phyloP scores from a whole-genome alignment of 2,888 invertebrate species.

The Anorthoa munda region DNA sequence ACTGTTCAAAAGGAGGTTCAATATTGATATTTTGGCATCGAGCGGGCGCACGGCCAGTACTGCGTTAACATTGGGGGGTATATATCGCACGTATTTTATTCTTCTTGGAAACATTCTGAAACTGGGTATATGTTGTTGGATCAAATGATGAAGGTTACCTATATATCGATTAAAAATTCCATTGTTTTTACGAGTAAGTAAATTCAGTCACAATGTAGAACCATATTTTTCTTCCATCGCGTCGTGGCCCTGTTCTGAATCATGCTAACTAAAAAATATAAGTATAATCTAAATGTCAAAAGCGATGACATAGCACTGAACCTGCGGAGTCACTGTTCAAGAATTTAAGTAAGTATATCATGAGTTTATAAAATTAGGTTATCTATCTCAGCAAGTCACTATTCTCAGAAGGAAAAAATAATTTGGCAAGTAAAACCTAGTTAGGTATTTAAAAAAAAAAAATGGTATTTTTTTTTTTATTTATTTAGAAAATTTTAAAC shows the following conservation, averaged over 20 bases:
- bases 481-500: too few relatives aligned
- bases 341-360: slow-evolving; percentile 55
- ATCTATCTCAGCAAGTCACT: slow-evolving; percentile 41
- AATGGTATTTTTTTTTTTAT: too few relatives aligned
- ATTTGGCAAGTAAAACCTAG: slow-evolving; percentile 8
- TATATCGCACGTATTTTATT: too few relatives aligned
- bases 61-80: too few relatives aligned
- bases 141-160: background rate
- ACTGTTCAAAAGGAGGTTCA: too few relatives aligned
- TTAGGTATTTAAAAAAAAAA: background rate
- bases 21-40: too few relatives aligned
- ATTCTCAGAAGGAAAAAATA: slow-evolving; percentile 6
- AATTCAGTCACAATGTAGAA: background rate
- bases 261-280: slow-evolving; percentile 66
- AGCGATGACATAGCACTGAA: slow-evolving; percentile 68
- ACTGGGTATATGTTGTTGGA: background rate
- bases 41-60: too few relatives aligned
- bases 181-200: background rate
- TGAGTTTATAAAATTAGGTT: slow-evolving; percentile 55
- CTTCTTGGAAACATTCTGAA: too few relatives aligned
- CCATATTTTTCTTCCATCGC: background rate
- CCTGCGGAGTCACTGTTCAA: slow-evolving; percentile 62
- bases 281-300: slow-evolving; percentile 62
- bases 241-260: slow-evolving; percentile 3
- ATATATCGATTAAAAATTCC: background rate